Evolutionary conservation across 2,797 vertebrate species (phyloP), one percentile per base, ranked within the genome.

Genomic region (Capromys pilorides): DNA sequence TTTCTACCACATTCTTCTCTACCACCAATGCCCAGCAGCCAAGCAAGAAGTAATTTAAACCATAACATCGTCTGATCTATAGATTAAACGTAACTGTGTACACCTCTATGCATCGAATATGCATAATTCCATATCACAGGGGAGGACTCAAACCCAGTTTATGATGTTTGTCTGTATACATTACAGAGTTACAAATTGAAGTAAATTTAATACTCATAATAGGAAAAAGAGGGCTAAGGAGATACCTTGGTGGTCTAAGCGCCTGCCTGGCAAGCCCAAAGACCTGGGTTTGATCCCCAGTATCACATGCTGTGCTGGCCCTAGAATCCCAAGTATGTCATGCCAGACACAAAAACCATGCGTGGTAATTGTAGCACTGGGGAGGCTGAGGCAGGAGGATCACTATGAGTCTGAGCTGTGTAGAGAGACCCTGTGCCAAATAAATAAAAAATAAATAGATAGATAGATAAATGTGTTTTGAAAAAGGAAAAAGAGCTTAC

Each of bases 151-250:
- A 90, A 26, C 41, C 66, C 89, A 57, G 64, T 54, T 90, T 89
- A 19, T 36, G 41, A 39, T 61, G 64, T 71, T 81, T 82, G 88
- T 92, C 39, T 64, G 88, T 75, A 64, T 36, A 84, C 14, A 81
- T 80, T 82, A 92, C 82, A 88, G 87, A 82, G n/a, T 96, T 81
- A 94, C 93, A 96, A 39, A 88, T 19, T n/a, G 91, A 85, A 81
- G 62, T 86, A 66, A 75, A 84, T 75, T 93, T 83, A 45, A 80
- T 77, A 41, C 24, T 95, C 12, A 2, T 49, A 21, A 49, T 36
- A 91, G 59, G 26, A 93, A 92, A 94, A 94, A 61, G n/a, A 94
- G 6, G 13, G 16, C 5, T 16, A 14, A 14, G 16, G 54, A 57
- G 54, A 57, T 57, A 16, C 16, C 16, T 57, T 57, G 54, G 54